Evolutionary conservation across 2,797 vertebrate genomes (phyloP).

Genomic region (Syngnathus acus): DNA sequence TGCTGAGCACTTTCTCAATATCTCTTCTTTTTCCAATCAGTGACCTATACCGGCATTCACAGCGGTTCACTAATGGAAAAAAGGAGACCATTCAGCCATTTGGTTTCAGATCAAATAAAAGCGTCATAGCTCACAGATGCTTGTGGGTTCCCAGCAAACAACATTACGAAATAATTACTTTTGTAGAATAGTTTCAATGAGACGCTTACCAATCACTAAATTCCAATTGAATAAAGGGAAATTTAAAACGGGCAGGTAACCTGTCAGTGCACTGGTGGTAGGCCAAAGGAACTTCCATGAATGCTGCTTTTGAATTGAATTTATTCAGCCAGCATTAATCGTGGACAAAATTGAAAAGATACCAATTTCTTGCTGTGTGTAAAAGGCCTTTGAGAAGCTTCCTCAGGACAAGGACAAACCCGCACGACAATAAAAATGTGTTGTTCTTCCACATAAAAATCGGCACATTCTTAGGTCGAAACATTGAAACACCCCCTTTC

Average conservation of each 20-base stretch:
- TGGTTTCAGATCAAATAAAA: conserved; percentile 1
- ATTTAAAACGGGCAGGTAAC: too few species aligned
- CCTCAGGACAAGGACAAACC: conserved; percentile 31
- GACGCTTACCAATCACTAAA: not conserved
- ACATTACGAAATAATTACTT: not conserved
- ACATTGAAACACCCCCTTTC: conserved; percentile 5
- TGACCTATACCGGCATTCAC: not conserved
- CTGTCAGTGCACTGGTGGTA: too few species aligned
- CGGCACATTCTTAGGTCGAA: not conserved
- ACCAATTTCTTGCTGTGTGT: conserved; percentile 7
- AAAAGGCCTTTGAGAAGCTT: conserved; percentile 29
- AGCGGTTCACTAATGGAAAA: not conserved
- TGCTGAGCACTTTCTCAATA: not conserved
- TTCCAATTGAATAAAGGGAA: not conserved
- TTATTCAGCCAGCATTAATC: too few species aligned
- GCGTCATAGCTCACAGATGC: not conserved
- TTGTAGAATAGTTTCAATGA: not conserved
- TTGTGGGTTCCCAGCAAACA: not conserved
- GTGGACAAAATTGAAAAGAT: too few species aligned
- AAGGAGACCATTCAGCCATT: not conserved
- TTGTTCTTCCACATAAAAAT: conserved; percentile 16
- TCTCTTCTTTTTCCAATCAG: not conserved
- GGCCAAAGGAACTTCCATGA: too few species aligned
- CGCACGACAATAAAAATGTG: conserved; percentile 17
- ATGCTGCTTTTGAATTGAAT: too few species aligned